Conservation (phyloP, 2,797 vertebrate genomes). For the Tympanoctomys barrerae region DNA sequence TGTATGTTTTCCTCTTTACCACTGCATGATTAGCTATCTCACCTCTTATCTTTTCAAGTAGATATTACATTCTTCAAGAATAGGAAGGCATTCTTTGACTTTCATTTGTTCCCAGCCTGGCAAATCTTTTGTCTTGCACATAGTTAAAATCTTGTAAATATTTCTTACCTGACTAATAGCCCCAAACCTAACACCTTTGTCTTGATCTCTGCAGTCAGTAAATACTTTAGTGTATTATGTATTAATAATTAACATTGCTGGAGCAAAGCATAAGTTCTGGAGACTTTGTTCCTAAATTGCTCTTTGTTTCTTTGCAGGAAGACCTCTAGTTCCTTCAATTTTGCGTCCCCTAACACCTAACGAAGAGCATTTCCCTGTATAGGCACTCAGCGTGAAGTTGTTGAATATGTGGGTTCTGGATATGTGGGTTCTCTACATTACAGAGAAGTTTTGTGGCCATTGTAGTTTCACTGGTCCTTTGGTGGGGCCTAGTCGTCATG, state of each 20-base stretch:
- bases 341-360: neutral
- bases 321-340: neutral
- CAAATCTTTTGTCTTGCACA: constrained; percentile 18
- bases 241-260: constrained; percentile 70
- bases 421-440: neutral
- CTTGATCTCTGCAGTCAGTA: constrained; percentile 31
- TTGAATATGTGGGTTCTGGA: constrained; percentile 19
- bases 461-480: neutral
- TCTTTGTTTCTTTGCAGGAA: constrained; percentile 29
- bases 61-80: constrained; percentile 71
- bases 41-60: constrained; percentile 75
- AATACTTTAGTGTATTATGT: constrained; percentile 46
- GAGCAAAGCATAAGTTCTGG: constrained; percentile 28
- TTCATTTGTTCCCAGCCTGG: constrained; percentile 31
- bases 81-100: constrained; percentile 57
- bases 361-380: neutral
- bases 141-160: constrained; percentile 60
- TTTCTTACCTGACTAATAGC: constrained; percentile 64
- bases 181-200: constrained; percentile 34
- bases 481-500: neutral
- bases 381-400: neutral
- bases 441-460: neutral
- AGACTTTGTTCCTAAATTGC: constrained; percentile 35
- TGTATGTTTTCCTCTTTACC: neutral
- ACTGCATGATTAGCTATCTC: constrained; percentile 48